phyloP scores from a whole-genome alignment of 2,888 invertebrate species.

The Vesta saturnalis region DNA sequence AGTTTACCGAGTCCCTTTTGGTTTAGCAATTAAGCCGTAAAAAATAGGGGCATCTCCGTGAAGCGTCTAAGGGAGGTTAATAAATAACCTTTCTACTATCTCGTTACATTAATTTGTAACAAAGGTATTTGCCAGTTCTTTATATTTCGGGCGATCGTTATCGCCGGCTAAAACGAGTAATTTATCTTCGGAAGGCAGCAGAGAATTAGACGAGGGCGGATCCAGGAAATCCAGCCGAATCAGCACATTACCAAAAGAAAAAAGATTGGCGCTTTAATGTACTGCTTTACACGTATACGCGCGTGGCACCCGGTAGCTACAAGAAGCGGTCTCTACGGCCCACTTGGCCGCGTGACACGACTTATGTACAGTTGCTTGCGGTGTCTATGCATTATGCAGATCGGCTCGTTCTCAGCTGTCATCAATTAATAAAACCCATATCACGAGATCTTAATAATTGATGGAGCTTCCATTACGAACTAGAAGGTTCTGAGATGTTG shows the following conservation, averaged over 20 bases:
- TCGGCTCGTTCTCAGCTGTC: conserved; percentile 58
- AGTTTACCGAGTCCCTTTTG: conserved; percentile 10
- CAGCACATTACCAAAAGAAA: conserved; percentile 55
- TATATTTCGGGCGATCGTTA: conserved; percentile 59
- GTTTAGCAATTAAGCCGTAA: conserved; percentile 20
- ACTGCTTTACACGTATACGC: conserved; percentile 42
- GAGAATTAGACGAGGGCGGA: conserved; percentile 55
- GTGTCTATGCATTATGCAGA: conserved; percentile 59
- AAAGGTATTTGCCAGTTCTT: conserved; percentile 57
- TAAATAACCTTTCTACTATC: conserved; percentile 46
- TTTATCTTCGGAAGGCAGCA: conserved; percentile 58
- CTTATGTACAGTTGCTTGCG: conserved; percentile 44
- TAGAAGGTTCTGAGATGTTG: conserved; percentile 31
- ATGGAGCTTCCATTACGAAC: conserved; percentile 59
- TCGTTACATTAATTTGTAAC: conserved; percentile 57
- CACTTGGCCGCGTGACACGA: conserved; percentile 50
- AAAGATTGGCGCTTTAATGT: conserved; percentile 52
- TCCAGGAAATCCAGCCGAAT: conserved; percentile 52
- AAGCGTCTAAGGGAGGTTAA: conserved; percentile 38
- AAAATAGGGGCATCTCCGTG: conserved; percentile 28
- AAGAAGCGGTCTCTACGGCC: conserved; percentile 49
- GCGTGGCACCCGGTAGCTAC: conserved; percentile 35
- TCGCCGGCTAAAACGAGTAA: conserved; percentile 57
- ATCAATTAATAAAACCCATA: conserved; percentile 65
- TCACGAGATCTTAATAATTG: conserved; percentile 63